Base-by-base conservation (phyloP, 2,797 vertebrate genomes). In the Rhincodon typus region DNA sequence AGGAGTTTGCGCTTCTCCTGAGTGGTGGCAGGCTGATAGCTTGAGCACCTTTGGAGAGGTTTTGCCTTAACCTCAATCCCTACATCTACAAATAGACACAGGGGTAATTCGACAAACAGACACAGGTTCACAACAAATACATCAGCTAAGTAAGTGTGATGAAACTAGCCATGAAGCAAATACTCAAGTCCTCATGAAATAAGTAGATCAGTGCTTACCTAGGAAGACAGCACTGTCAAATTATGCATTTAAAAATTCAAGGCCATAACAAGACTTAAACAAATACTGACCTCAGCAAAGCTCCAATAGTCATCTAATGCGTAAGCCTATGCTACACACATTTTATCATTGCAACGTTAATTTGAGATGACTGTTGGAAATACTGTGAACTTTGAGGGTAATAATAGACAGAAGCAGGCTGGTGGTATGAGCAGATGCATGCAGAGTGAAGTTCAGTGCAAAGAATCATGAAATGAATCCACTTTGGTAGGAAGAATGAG, bases 31-130 rank as follows among this genome's bases (percentile, higher is more conserved):
- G 97, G 96, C 97, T 98, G 98, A 96, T 98, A 98, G 98, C 98
- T 97, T 96, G 98, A 98, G 98, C 98, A 98, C 96, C 96, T 98
- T 97, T 97, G 98, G 96, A 98, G 98, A 98, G 98, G 98, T 97
- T 98, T 98, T 97, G 98, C 98, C 98, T 98, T 98, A 97, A 98
- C 98, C 98, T 99, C 98, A 97, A 98, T 98, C 98, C 98, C 98
- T 99, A 98, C 98, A 98, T 98, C 98, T 98, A 99, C 98, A 98
- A 98, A 99, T 97, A 99, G 98, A 98, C 98, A 97, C 96, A 97
- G 97, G 98, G 98, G 98, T 98, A 98, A 98, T 98, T 98, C 97
- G 97, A 98, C 97, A 98, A 96, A 97, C 97, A 97, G 1, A 96
- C 96, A 96, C 57, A 96, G 96, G 94, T 57, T 46, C 94, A 95